Conservation (phyloP, 2,888 invertebrate genomes). For the Ischnus inquisitorius region DNA sequence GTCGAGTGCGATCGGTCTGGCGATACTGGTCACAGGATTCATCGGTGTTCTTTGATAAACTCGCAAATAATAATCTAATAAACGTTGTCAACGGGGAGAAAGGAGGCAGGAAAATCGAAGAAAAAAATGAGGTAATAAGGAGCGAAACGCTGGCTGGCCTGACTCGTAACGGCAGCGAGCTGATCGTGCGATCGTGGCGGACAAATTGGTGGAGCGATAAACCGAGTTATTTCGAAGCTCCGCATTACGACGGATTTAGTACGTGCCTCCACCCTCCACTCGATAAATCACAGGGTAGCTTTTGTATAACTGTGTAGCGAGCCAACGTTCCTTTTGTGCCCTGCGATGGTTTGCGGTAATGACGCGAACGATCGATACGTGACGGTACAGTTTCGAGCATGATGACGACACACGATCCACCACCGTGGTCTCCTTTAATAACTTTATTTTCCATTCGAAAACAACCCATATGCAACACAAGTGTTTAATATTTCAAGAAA, state of each 20-base stretch:
- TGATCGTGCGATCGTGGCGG: slow-evolving; percentile 50
- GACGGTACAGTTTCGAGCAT: slow-evolving; percentile 57
- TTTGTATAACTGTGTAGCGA: slow-evolving; percentile 14
- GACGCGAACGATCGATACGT: slow-evolving; percentile 72
- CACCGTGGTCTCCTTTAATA: slow-evolving; percentile 9
- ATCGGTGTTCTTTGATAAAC: slow-evolving; percentile 13
- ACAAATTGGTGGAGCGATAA: slow-evolving; percentile 72
- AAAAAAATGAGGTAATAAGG: not conserved
- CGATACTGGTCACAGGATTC: slow-evolving; percentile 22
- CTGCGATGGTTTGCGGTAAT: slow-evolving; percentile 58
- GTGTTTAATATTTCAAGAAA: not conserved
- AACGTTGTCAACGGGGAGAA: not conserved
- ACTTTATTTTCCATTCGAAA: not conserved
- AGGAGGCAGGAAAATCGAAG: not conserved
- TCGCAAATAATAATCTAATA: slow-evolving; percentile 13
- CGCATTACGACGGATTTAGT: slow-evolving; percentile 71
- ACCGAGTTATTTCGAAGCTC: slow-evolving; percentile 68
- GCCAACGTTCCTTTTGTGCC: slow-evolving; percentile 41
- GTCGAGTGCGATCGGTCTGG: slow-evolving; percentile 31
- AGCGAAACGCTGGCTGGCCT: not conserved
- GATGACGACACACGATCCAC: slow-evolving; percentile 54
- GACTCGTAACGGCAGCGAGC: slow-evolving; percentile 23
- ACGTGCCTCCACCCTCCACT: slow-evolving; percentile 66
- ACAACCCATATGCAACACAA: not conserved
- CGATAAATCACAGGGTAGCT: slow-evolving; percentile 72